Evolutionary conservation across 2,888 invertebrate species (phyloP), one percentile per base, ranked within the genome.

Genomic region (Cataglyphis rosenhaueri): DNA sequence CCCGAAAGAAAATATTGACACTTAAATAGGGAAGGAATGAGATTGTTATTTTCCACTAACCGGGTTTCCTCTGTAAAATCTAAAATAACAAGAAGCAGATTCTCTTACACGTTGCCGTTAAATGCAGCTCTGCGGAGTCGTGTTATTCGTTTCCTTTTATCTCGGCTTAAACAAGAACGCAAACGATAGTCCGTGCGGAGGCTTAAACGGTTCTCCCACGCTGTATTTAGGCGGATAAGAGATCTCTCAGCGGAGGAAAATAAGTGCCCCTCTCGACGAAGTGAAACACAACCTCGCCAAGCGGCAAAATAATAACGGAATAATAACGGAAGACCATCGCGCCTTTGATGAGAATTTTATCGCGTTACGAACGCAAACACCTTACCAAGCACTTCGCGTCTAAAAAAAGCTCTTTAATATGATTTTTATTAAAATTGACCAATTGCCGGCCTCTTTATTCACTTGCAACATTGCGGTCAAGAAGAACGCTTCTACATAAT

Each of bases 151-250:
- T 88, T 88, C 82, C 87, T 87, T 88, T 88, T 86, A 89, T 87
- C 88, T 87, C 82, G 74, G 86, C 86, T 89, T 88, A 88, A 88
- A 87, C 88, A 88, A 88, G 88, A 88, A 87, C 84, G 88, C 86
- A 89, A 89, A 87, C 84, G 87, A 87, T 87, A 76, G 73, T 82
- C 84, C 86, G 89, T 84, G 83, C 83, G 82, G 87, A 68, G 70
- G 88, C 89, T 87, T 88, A 88, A 88, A 88, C 86, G 89, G 86
- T 89, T 88, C 86, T 89, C 89, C 87, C 87, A 87, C 88, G 86
- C 70, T 81, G 87, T 84, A 89, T 88, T 88, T 87, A 89, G 88
- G 82, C 82, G 87, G 88, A 87, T 89, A 86, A 89, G 83, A 82
- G 88, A 87, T 85, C 88, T 75, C 82, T 82, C 84, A 85, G 84